These are phyloP conservation scores for Lateolabrax maculatus DNA, from an alignment of 2,797 vertebrate genomes.

Conservation along the genomic window DNA sequence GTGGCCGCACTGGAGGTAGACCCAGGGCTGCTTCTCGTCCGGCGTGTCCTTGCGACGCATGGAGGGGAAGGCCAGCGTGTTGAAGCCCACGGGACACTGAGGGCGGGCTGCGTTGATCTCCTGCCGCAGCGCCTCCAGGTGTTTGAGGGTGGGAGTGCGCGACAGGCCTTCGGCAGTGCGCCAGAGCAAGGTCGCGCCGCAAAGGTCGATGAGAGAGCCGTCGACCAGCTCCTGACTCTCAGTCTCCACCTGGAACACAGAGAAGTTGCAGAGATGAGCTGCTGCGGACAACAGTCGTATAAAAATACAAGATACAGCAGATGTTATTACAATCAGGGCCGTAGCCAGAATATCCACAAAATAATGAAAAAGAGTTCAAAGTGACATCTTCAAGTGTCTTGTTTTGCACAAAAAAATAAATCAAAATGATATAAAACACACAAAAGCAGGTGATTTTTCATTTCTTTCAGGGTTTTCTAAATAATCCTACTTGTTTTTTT, in stretches of 20 bases:
- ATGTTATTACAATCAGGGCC: neutral
- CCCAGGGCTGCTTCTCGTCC: slow-evolving; percentile 99
- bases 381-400: neutral
- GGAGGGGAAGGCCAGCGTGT: slow-evolving; percentile 98
- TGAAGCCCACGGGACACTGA: slow-evolving; percentile 98
- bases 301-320: neutral
- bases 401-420: neutral
- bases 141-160: slow-evolving; percentile 96
- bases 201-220: slow-evolving; percentile 96
- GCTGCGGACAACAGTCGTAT: neutral
- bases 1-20: slow-evolving; percentile 96
- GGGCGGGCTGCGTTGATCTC: slow-evolving; percentile 97
- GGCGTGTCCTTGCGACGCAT: slow-evolving; percentile 98
- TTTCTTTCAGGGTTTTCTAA: neutral
- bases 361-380: neutral
- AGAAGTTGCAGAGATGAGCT: neutral
- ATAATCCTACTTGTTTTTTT: neutral
- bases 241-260: slow-evolving; percentile 89
- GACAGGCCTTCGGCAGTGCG: slow-evolving; percentile 96
- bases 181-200: slow-evolving; percentile 97
- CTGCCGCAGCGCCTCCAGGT: slow-evolving; percentile 96
- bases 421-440: neutral
- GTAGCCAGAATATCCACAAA: neutral
- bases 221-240: slow-evolving; percentile 97
- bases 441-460: neutral